Conservation (phyloP, 1,140 invertebrate species). For the Diplogasteroides magnus region DNA sequence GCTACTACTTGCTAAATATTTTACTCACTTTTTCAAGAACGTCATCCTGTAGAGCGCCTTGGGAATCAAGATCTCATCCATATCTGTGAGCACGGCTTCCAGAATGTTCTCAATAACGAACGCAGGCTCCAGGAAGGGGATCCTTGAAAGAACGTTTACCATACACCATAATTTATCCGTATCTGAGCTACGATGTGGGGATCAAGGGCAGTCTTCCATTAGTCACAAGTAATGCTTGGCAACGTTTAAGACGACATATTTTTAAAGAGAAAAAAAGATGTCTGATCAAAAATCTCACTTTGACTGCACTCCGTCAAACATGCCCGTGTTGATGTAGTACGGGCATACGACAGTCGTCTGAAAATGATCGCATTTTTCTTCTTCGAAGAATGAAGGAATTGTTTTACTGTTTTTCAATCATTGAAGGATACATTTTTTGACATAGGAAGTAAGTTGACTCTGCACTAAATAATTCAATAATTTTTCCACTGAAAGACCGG, state of each 20-base stretch:
- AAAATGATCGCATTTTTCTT: not conserved
- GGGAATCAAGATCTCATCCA: slow-evolving; percentile 72
- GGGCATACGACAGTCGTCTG: slow-evolving; percentile 79
- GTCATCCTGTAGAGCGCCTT: slow-evolving; percentile 25
- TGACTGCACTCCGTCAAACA: slow-evolving; percentile 80
- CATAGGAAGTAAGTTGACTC: no score
- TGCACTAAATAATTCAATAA: no score
- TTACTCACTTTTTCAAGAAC: slow-evolving; percentile 66
- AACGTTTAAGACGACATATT: not conserved
- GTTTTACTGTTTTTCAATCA: no score
- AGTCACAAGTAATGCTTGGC: not conserved
- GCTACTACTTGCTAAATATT: slow-evolving; percentile 66
- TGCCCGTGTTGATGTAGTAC: slow-evolving; percentile 86
- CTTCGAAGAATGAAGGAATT: no score
- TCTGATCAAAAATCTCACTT: slow-evolving; percentile 9
- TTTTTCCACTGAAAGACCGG: no score
- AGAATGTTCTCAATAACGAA: slow-evolving; percentile 77
- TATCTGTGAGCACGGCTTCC: slow-evolving; percentile 72
- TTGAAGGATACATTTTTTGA: no score
- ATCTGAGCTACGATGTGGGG: no score
- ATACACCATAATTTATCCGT: no score
- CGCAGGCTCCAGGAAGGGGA: slow-evolving; percentile 75
- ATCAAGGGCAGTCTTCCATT: slow-evolving; percentile 39
- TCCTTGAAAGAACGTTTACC: no score
- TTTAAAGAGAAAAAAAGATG: not conserved